Evolutionary conservation across 1,140 invertebrate genomes (phyloP), one percentile per base, ranked within the genome.

Genomic region (Eumaeus atala): DNA sequence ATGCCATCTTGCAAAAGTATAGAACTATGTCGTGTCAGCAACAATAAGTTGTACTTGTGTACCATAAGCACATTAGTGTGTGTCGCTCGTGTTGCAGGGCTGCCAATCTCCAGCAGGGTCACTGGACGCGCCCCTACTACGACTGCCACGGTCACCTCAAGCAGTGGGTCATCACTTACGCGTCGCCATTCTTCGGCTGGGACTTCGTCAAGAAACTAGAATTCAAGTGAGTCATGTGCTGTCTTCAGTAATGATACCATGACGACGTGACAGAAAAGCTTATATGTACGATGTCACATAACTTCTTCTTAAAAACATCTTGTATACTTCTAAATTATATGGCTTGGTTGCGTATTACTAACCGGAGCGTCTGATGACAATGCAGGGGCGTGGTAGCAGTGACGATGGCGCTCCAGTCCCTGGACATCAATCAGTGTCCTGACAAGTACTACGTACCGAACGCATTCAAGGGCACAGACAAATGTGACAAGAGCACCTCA

Each of bases 391-490:
- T 96, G 57, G 96, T 99, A 9, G 92, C 95, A 59, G 96, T 99
- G 14, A 96, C 96, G 34, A 96, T 98, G 92, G 91, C 95, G 73
- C 89, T 99, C 64, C 78, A 94, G 72, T 93, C 96, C 71, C 86
- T 99, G 67, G 97, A 98, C 83, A 94, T 99, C 17, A 97, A 98
- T 81, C 97, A 99, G 87, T 99, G 97, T 77, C 95, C 96, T 35
- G 93, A 95, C 80, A 91, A 93, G 77, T 97, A 94, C 82, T 94
- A 94, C 69, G 91, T 93, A 18, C 93, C 95, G 2, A 99, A 99
- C 89, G 96, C 95, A 9, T 99, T 98, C 84, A 98, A 98, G 87
- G 92, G 93, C 65, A 97, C 97, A 5, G 94, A 98, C 80, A 97
- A 97, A 87, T 99, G 98, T 87, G 95, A 99, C 87, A 91, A 90